Evolutionary conservation across 2,888 invertebrate species (phyloP), one percentile per base, ranked within the genome.

Genomic region (Stictocephala bisonia): DNA sequence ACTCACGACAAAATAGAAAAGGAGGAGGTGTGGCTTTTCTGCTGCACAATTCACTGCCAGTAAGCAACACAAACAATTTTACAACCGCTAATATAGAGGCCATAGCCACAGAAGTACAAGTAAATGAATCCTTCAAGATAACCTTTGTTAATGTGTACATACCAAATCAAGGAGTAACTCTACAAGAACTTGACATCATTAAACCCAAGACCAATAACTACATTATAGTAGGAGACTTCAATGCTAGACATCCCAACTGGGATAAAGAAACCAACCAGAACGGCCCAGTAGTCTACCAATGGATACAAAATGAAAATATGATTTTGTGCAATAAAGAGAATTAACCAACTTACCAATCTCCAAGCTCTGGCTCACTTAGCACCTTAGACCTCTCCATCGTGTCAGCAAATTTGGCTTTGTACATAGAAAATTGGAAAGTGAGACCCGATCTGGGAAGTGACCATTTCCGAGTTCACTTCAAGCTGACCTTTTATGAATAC

Each of bases 271-370:
- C 11, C 26, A 41, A 66, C 24, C 66, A 66, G 24, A 66, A 66
- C 15, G 41, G 66, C 24, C 41, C 1, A 51, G 51, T 24, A 22
- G 6, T 51, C 51, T 13, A 51, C 26, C 41, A 66, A 24, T 66
- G 66, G 66, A 66, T 41, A 3, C 66, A 66, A 41, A 66, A 41
- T 41, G 44, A 66, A 66, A 66, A 66, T 64, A 66, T 41, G 41
- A 66, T 66, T 24, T n/a, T 41, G 22, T 66, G 24, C 11, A 66
- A 66, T 41, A 31, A 18, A 44, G 27, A 22, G 1, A 20, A 66
- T 22, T 7, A 41, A 41, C 24, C 24, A 18, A 44, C 66, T 7
- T 66, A 44, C 66, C 66, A 66, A 66, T 66, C 66, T 24, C 66
- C 66, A 18, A 41, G 41, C 41, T 24, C 44, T 24, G 66, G 66